Evolutionary conservation across 2,797 vertebrate genomes (phyloP), one percentile per base, ranked within the genome.

Genomic region (Lindbergichthys nudifrons): DNA sequence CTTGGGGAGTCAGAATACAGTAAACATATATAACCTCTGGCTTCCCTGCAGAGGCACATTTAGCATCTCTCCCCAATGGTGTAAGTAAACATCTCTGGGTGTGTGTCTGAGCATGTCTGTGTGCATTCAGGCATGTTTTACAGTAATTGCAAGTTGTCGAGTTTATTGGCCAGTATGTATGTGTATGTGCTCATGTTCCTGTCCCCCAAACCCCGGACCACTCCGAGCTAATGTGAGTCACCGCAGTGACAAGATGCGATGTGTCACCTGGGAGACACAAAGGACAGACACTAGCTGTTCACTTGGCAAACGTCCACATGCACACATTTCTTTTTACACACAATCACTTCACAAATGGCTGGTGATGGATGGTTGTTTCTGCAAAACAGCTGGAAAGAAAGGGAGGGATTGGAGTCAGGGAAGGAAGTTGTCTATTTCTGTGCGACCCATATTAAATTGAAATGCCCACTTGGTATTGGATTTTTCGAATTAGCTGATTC

Each of bases 211-310:
- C 42, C 66, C 13, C 13, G 68, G 80, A 79, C 70, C 36, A 41
- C 70, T 82, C 56, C 7, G 3, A 70, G 72, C 48, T 3, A 61
- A 65, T 69, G 66, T 75, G 77, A 91, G 81, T 86, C 88, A 86
- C 65, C 7, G 7, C 19, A 11, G 64, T 90, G 85, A 88, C 64
- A 46, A 79, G 86, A 89, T 87, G 58, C 39, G 75, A 92, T 76
- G 79, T 86, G 87, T 87, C 88, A 91, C 87, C 79, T 88, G 84
- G 80, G 70, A 75, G 70, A 85, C 73, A 48, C 73, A 75, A 68
- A 84, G 65, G 75, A 82, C 56, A 73, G 72, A 84, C 72, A 54
- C 47, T 74, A 45, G 74, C 79, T 85, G 79, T 75, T 86, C 76
- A 71, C 56, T 88, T 82, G 70, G 67, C 75, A n/a, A 53, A 50